A percentile compares a stretch with the other conserved stretches of the same genome.
phyloP scores from a whole-genome alignment of 2,113 vertebrate genomes.

The Lagopus muta region DNA sequence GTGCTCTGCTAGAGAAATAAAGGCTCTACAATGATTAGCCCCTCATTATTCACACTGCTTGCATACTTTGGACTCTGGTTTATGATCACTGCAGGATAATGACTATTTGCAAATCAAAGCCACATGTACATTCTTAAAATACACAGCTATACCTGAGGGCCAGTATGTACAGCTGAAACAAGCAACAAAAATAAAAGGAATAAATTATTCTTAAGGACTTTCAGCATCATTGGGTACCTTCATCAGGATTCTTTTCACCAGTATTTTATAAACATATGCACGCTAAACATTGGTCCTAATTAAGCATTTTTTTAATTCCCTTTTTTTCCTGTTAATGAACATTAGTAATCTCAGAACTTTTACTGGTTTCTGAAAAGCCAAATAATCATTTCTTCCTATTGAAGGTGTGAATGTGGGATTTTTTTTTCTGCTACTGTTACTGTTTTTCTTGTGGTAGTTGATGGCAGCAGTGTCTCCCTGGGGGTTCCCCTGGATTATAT shows the following conservation, averaged over 20 bases:
- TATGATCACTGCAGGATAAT: not conserved
- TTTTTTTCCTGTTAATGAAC: not conserved
- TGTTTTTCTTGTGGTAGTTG: not conserved
- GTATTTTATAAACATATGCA: not conserved
- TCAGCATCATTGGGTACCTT: not conserved
- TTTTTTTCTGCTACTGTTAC: not conserved
- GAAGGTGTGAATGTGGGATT: not conserved
- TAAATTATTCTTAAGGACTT: not conserved
- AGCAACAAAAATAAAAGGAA: not conserved
- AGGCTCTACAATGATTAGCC: not conserved
- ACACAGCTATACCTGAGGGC: not conserved
- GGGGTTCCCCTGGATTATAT: not conserved
- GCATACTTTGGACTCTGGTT: not conserved
- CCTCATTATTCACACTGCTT: not conserved
- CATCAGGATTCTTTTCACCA: not conserved
- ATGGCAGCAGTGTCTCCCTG: not conserved
- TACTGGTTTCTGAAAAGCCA: not conserved
- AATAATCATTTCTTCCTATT: not conserved
- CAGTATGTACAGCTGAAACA: not conserved
- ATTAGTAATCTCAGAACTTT: not conserved
- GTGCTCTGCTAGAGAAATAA: not conserved
- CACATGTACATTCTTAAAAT: not conserved
- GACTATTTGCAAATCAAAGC: conserved; percentile 11
- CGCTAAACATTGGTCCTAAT: not conserved
- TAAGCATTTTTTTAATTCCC: not conserved